Base-by-base conservation (phyloP, 1,140 invertebrate genomes). In the Leptonema lineaticorne region DNA sequence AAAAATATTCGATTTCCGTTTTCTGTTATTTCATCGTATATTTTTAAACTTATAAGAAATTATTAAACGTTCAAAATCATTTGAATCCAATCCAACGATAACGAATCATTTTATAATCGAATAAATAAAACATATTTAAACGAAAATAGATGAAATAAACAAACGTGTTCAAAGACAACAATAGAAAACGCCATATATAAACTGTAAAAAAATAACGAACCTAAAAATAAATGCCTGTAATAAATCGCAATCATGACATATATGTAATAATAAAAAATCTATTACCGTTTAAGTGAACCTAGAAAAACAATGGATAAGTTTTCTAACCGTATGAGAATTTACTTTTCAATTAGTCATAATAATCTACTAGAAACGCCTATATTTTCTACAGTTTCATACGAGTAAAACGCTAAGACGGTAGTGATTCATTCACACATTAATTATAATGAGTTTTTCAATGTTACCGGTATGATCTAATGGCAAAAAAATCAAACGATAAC, bases 211-310 rank as follows among this genome's bases (percentile, higher is more conserved):
- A 53, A 53, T 24, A 53, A 53, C n/a, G 50, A 53, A 24, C 50
- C 9, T 53, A 26, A 53, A 24, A 8, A 53, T 14, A 4, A 24
- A 53, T 4, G 2, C 11, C 9, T 50, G 24, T 53, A 53, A 53
- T 53, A 53, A 53, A 53, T 53, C 27, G 22, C 50, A 53, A 53
- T 53, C 50, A 53, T 24, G 50, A 53, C n/a, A 41, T 41, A 50
- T 22, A 53, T n/a, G n/a, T n/a, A n/a, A n/a, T 26, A 53, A 53
- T 53, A 53, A 20, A 24, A n/a, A 11, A 53, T 26, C 50, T 11
- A 53, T 53, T 53, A 53, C 50, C 8, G 50, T 11, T 24, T 24
- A 53, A 53, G 27, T 53, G 50, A 53, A 24, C 50, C 22, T 24
- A 4, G n/a, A 11, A 53, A 53, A 24, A 53, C 50, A 53, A 53